Conservation (phyloP, 2,113 vertebrate genomes). For the Peromyscus californicus region DNA sequence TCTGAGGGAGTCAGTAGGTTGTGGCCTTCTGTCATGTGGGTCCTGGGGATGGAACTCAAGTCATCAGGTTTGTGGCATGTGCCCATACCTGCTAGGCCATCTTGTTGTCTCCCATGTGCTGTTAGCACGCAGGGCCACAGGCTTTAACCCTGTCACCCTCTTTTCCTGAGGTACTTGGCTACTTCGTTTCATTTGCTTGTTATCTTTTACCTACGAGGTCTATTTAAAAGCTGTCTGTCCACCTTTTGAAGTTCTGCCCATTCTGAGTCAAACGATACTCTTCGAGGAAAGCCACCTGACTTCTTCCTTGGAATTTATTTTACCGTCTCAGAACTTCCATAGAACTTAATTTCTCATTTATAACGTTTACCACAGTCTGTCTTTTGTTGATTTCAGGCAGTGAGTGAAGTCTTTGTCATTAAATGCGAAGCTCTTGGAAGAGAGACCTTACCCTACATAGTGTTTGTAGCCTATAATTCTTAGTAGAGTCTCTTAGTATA, state of each 20-base stretch:
- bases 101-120: background rate
- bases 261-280: background rate
- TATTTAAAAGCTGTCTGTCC: background rate
- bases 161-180: background rate
- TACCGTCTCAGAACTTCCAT: background rate
- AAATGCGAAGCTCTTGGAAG: background rate
- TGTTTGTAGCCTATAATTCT: constrained; percentile 23
- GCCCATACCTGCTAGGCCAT: background rate
- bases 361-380: background rate
- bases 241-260: background rate
- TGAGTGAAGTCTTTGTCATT: background rate
- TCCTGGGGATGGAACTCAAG: background rate
- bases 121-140: background rate
- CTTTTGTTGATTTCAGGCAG: background rate
- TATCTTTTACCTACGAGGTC: background rate
- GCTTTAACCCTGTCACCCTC: background rate
- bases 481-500: background rate
- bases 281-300: background rate
- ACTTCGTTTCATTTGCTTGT: background rate
- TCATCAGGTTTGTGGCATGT: background rate
- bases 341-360: background rate
- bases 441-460: background rate
- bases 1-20: too few relatives aligned
- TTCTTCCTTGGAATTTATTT: constrained; percentile 28
- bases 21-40: background rate